A percentile compares a stretch with the other conserved stretches of the same genome.
These are phyloP conservation scores for Lasioglossum vierecki DNA, from an alignment of 2,888 invertebrate species.

Conservation along the genomic window DNA sequence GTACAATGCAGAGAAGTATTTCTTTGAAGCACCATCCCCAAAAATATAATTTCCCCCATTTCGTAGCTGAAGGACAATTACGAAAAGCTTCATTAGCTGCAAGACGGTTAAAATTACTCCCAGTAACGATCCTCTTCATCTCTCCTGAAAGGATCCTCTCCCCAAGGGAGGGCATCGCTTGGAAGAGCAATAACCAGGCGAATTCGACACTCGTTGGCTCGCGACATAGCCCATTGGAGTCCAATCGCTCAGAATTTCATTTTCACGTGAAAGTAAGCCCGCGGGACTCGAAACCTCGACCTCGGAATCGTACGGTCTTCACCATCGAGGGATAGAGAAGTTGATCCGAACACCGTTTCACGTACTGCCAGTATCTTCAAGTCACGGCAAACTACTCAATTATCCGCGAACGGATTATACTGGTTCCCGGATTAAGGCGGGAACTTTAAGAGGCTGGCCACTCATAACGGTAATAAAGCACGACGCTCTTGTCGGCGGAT, in stretches of 20 bases:
- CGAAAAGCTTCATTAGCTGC: not conserved
- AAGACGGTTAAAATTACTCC: not conserved
- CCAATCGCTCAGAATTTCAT: conserved; percentile 7
- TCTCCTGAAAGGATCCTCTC: not conserved
- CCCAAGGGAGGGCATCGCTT: not conserved
- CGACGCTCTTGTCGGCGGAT: conserved; percentile 46
- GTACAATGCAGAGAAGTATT: not conserved
- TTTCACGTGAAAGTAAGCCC: conserved; percentile 1
- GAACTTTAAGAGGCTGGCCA: conserved; percentile 52
- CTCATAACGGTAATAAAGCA: conserved; percentile 58
- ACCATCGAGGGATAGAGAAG: not conserved
- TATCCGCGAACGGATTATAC: conserved; percentile 59
- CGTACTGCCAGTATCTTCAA: conserved; percentile 25
- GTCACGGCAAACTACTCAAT: conserved; percentile 54
- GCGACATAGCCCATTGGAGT: not conserved
- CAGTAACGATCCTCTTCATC: not conserved
- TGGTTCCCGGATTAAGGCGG: conserved; percentile 49
- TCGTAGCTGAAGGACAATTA: not conserved
- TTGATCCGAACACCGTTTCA: not conserved
- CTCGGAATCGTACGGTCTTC: not conserved
- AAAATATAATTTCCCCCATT: conserved; percentile 1
- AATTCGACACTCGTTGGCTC: not conserved
- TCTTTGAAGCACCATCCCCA: not conserved
- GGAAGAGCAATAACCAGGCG: not conserved
- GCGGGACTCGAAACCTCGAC: not conserved